Base-by-base conservation (phyloP, 2,797 vertebrate genomes). In the Mus caroli region DNA sequence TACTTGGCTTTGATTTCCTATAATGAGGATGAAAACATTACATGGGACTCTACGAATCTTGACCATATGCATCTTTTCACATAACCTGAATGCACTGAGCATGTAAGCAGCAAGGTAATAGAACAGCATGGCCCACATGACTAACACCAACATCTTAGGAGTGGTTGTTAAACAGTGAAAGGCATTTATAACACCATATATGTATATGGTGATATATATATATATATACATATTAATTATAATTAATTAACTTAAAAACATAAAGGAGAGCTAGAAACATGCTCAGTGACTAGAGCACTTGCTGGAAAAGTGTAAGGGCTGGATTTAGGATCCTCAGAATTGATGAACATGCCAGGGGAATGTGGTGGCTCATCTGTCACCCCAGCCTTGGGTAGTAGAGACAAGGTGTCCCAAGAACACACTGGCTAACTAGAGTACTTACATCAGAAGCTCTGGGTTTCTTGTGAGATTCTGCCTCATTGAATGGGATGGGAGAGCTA, bases 1-100 rank as follows among this genome's bases (percentile, higher is more conserved):
- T 43, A 89, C 46, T 77, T 86, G 58, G 11, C 22, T 89, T 71
- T 90, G 46, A 54, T 91, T 95, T 56, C 13, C 67, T 92, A 88
- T 80, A 95, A 89, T 73, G 37, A 1, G 22, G 3, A 40, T 4
- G 0, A 62, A 54, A 76, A 50, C 69, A 54, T 60, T 46, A 50
- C 17, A 43, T 5, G 76, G 28, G 19, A n/a, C 94, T 94, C 84
- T 87, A 92, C 82, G 56, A 76, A 28, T 89, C 69, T 54, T 75
- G 6, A 87, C 40, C 11, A 22, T 40, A 3, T 87, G 8, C 6
- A 73, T 22, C 15, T 60, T 96, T 88, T 88, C 92, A 37, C 50
- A 64, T 92, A 26, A 56, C 17, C 31, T n/a, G 5, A 83, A 94
- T 20, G n/a, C 7, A 56, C 15, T 52, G 26, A 87, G 17, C 22